Base-by-base conservation (phyloP, 2,113 vertebrate species). In the Bos indicus region DNA sequence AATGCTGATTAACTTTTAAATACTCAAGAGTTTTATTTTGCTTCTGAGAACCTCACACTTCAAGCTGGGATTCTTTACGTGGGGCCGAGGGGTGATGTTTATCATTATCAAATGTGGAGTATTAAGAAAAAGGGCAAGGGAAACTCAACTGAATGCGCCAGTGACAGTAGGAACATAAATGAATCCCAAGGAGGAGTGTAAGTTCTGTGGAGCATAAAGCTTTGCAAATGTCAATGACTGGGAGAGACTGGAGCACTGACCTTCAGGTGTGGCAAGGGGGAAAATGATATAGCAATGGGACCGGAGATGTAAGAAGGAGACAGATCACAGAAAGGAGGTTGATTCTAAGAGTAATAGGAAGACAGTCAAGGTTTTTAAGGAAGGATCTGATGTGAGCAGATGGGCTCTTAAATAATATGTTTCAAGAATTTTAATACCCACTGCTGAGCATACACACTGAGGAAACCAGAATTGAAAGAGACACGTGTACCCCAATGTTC, bases 141-240 rank as follows among this genome's bases (percentile, higher is more conserved):
- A 40, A 30, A 6, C 15, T 97, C 91, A 88, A 9, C 2, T 83
- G 95, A 98, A 97, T 86, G 92, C 48, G 48, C 96, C 28, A 56
- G 96, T 81, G 94, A 96, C 57, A 54, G 91, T 85, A 96, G 77
- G 94, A 94, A 94, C 84, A 94, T 88, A 98, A 67, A 95, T 89
- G 93, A 91, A 86, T 85, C 95, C 89, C 86, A 96, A 71, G 43
- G 56, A 95, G 90, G 96, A 98, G 54, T 57, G 9, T 95, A 91
- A 71, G 88, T 67, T 88, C 89, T 91, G 71, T 80, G 95, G 67
- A 96, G 93, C 97, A 93, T 94, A 93, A 97, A 94, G 89, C 71
- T 97, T 95, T 97, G 67, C 93, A 97, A 98, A 97, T 97, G 98
- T 92, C 98, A 97, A 28, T 57, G 93, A 46, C 95, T 91, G 64